Percentiles rank a stretch among this genome's conserved stretches.
These are phyloP conservation scores for Austrofundulus limnaeus DNA, from an alignment of 2,113 vertebrate species.

Conservation along the genomic window DNA sequence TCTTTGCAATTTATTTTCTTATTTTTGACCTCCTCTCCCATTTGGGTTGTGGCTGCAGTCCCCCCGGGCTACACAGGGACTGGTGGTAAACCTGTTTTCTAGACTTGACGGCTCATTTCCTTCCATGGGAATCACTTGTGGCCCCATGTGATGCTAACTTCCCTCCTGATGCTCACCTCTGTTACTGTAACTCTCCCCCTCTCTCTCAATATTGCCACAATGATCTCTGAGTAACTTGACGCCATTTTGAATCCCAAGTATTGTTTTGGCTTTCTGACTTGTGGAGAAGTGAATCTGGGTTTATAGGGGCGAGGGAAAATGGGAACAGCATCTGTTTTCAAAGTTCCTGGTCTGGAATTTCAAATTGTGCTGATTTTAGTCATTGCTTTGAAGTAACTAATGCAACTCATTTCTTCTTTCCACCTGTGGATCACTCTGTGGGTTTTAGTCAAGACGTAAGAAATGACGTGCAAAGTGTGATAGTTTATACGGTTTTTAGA, in stretches of 20 bases:
- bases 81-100: constrained; percentile 41
- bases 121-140: constrained; percentile 33
- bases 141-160: constrained; percentile 37
- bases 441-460: no score
- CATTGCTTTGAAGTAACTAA: no score
- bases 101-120: constrained; percentile 39
- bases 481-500: not conserved
- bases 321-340: no score
- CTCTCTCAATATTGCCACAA: constrained; percentile 39
- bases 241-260: constrained; percentile 63
- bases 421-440: no score
- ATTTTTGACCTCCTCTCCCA: constrained; percentile 7
- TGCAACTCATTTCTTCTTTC: no score
- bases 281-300: constrained; percentile 32
- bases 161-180: constrained; percentile 38
- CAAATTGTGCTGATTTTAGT: no score
- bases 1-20: constrained; percentile 11
- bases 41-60: constrained; percentile 16
- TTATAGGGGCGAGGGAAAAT: not conserved
- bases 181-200: constrained; percentile 27
- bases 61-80: constrained; percentile 28
- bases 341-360: no score
- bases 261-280: constrained; percentile 54
- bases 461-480: not conserved
- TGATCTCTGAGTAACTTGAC: constrained; percentile 54